Percentiles rank a stretch among this genome's conserved stretches.
These are phyloP conservation scores for Poicephalus gulielmi DNA, from an alignment of 2,113 vertebrate species.

Conservation along the genomic window DNA sequence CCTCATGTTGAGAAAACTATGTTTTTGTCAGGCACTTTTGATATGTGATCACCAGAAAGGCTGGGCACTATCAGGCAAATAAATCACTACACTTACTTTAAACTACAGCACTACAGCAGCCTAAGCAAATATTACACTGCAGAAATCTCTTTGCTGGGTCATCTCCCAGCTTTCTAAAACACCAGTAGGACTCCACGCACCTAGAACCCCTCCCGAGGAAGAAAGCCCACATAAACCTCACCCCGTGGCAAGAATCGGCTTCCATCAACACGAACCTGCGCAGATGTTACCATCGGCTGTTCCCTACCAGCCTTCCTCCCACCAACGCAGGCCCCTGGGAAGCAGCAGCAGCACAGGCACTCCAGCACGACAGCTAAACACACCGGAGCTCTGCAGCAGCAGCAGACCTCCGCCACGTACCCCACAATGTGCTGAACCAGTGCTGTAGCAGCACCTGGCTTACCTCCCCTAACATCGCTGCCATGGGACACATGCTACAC, in stretches of 20 bases:
- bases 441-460: background rate
- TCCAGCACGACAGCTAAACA: background rate
- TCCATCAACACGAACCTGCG: background rate
- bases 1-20: background rate
- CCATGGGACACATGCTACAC: background rate
- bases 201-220: background rate
- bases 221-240: background rate
- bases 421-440: background rate
- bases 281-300: background rate
- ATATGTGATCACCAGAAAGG: accelerated
- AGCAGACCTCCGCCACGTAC: background rate
- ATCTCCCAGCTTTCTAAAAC: background rate
- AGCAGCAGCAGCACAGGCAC: background rate
- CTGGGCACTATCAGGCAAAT: accelerated
- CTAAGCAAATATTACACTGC: background rate
- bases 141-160: background rate
- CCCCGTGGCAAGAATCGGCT: background rate
- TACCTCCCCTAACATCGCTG: background rate
- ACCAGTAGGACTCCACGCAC: background rate
- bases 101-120: background rate
- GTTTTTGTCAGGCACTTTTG: background rate
- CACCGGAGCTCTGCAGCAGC: background rate
- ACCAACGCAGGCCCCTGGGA: background rate
- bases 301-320: background rate
- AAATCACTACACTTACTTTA: background rate